Conservation (phyloP, 2,797 vertebrate species). For the Phoeniculus purpureus region DNA sequence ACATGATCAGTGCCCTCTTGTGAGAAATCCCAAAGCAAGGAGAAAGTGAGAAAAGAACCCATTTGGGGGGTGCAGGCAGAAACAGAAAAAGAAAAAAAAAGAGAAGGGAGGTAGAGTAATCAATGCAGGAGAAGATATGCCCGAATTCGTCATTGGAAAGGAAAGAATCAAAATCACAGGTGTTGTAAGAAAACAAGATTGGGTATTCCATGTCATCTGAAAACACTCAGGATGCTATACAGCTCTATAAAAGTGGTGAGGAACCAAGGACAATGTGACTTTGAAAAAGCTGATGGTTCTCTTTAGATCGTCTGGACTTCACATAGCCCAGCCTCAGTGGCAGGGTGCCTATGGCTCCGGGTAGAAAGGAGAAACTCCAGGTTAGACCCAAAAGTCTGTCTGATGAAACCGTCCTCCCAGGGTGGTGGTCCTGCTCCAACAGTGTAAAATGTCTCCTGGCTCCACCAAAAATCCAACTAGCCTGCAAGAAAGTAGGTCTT, state of each 20-base stretch:
- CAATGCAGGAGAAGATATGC: not conserved
- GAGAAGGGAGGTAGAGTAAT: not conserved
- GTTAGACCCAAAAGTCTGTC: not conserved
- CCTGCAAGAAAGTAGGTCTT: not conserved
- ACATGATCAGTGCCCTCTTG: not conserved
- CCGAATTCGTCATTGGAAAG: not conserved
- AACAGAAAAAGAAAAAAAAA: not conserved
- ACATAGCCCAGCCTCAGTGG: not conserved
- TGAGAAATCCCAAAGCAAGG: slow-evolving; percentile 15
- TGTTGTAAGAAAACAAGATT: not conserved
- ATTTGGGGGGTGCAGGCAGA: not conserved
- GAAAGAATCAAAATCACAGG: not conserved
- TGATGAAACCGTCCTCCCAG: not conserved
- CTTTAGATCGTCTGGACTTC: not conserved
- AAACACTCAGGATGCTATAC: not conserved
- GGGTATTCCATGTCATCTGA: not conserved
- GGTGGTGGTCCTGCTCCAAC: not conserved
- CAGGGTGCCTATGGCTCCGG: not conserved
- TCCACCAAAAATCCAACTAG: not conserved
- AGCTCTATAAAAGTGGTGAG: not conserved
- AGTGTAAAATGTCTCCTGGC: not conserved
- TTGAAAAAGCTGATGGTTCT: not conserved
- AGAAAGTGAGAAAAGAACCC: not conserved
- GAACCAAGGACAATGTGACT: not conserved
- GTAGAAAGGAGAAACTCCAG: not conserved